These are phyloP conservation scores for Lithophane semibrunnea DNA, from an alignment of 2,888 invertebrate genomes.

Conservation along the genomic window DNA sequence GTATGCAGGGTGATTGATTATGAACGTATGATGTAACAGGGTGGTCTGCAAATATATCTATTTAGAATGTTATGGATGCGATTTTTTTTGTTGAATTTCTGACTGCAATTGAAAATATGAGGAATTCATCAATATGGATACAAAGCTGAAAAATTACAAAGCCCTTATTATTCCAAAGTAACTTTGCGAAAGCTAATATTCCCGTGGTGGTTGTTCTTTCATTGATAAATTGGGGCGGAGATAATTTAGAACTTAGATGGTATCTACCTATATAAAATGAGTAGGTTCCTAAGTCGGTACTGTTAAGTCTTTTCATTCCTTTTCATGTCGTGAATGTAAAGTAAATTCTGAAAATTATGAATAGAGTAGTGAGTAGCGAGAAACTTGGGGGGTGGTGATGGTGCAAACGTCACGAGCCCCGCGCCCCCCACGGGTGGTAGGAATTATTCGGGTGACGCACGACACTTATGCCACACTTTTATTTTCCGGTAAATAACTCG, in stretches of 20 bases:
- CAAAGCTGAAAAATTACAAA: constrained; percentile 7
- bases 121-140: constrained; percentile 1
- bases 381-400: constrained; percentile 53
- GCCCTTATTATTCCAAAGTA: constrained; percentile 4
- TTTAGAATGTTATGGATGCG: constrained; percentile 20
- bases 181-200: constrained; percentile 25
- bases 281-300: background rate
- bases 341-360: constrained; percentile 56
- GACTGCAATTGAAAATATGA: background rate
- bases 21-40: constrained; percentile 64
- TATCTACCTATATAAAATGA: background rate
- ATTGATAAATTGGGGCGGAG: constrained; percentile 31
- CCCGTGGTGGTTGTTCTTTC: constrained; percentile 16
- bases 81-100: background rate
- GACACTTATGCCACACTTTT: constrained; percentile 72
- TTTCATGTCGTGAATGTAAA: constrained; percentile 46
- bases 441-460: constrained; percentile 83
- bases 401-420: constrained; percentile 76
- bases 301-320: background rate
- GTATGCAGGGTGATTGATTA: constrained; percentile 62
- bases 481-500: constrained; percentile 72
- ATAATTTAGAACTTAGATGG: constrained; percentile 5
- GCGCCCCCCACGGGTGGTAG: constrained; percentile 57
- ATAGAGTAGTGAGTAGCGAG: constrained; percentile 63
- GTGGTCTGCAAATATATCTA: constrained; percentile 34